Base-by-base conservation (phyloP, 2,797 vertebrate genomes). In the Pseudocheirus occidentalis region DNA sequence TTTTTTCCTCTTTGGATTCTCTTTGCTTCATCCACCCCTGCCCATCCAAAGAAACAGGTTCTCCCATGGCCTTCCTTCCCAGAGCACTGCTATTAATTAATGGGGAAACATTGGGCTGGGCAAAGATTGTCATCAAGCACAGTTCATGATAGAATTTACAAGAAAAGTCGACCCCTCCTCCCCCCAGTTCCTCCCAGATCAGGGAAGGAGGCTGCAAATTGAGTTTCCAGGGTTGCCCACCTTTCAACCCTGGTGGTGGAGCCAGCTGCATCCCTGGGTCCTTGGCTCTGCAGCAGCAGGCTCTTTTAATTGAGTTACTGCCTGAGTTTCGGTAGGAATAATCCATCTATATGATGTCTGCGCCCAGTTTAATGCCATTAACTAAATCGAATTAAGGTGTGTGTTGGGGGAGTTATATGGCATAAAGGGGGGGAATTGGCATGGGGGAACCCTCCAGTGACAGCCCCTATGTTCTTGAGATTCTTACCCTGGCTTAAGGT, bases 311-410 rank as follows among this genome's bases (percentile, higher is more conserved):
- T 97, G 97, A 96, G 95, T 98, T 98, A 98, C 94, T 4, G 94
- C 95, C 96, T 96, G 95, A 94, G 58, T 96, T 96, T 97, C 96
- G 93, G 94, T 95, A 96, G 96, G 90, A 95, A 95, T 97, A 97
- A 98, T 98, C 97, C 96, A 98, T 97, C 98, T 97, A 91, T 94
- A 97, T 97, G 96, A 97, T 97, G 97, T 98, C 97, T 96, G 96
- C 94, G 87, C 96, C 94, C 97, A 93, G 90, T 95, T 97, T 98
- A 98, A 97, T 97, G 92, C 66, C 95, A 97, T 98, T 98, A 98
- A 98, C 55, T 3, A 97, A 98, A 98, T 95, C 7, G n/a, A 97
- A 97, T 98, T 98, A 98, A 96, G 95, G 97, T 96, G 95, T 13
- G 92, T 92, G 95, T 96, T 95, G 92, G 92, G 90, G 96, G 92